phyloP scores from a whole-genome alignment of 2,888 invertebrate species.

The Lasioglossum figueresi region DNA sequence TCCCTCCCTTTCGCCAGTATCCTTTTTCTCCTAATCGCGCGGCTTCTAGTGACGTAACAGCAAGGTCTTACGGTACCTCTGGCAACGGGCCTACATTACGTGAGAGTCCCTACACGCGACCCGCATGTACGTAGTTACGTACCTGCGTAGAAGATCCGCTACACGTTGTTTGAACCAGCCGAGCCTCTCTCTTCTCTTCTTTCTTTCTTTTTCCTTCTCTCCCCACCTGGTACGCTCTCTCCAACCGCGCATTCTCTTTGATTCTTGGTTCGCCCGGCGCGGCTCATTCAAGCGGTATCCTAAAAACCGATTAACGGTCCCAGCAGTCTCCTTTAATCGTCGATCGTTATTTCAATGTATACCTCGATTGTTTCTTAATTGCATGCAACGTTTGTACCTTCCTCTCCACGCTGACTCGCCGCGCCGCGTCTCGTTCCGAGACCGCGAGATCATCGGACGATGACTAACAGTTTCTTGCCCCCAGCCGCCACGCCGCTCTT shows the following conservation, averaged over 20 bases:
- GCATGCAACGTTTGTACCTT: slow-evolving; percentile 36
- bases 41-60: slow-evolving; percentile 79
- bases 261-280: slow-evolving; percentile 16
- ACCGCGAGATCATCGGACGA: slow-evolving; percentile 26
- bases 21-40: slow-evolving; percentile 63
- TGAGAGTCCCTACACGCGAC: slow-evolving; percentile 76
- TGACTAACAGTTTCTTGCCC: slow-evolving; percentile 32
- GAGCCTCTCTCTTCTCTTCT: slow-evolving; percentile 30
- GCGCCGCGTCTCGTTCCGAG: background rate
- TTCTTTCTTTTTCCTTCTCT: background rate
- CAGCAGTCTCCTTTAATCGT: slow-evolving; percentile 23
- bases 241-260: slow-evolving; percentile 3
- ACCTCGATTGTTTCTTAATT: slow-evolving; percentile 34
- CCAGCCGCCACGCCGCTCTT: background rate
- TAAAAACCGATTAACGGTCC: slow-evolving; percentile 56
- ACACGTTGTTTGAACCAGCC: slow-evolving; percentile 58
- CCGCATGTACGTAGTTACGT: slow-evolving; percentile 64
- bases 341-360: slow-evolving; percentile 33
- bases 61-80: slow-evolving; percentile 82
- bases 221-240: background rate
- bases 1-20: slow-evolving; percentile 46
- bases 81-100: slow-evolving; percentile 83
- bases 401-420: background rate
- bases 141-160: slow-evolving; percentile 71
- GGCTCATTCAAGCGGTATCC: slow-evolving; percentile 47